Percentiles rank a stretch among this genome's conserved stretches.
Conservation (phyloP, 1,140 invertebrate genomes). For the Zaprionus kolodkinae region DNA sequence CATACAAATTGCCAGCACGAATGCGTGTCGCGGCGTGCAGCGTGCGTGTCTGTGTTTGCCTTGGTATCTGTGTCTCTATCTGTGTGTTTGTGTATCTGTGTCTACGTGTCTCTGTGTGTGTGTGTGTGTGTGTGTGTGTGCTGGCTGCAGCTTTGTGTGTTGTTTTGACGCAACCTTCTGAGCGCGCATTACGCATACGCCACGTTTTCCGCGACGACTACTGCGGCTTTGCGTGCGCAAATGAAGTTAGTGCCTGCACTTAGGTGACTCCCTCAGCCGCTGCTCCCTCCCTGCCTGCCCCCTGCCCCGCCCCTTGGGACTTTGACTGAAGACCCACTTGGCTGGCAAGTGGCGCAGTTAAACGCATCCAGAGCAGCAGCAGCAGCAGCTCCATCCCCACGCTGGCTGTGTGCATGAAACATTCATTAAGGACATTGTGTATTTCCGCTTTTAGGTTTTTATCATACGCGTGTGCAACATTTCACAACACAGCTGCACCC, state of each 20-base stretch:
- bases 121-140: conserved; percentile 12
- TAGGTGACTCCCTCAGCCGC: conserved; percentile 28
- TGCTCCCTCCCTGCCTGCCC: neutral
- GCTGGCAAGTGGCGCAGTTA: conserved; percentile 39
- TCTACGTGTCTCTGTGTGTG: neutral
- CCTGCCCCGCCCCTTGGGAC: neutral
- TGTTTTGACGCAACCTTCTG: conserved; percentile 53
- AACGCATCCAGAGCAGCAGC: conserved; percentile 7
- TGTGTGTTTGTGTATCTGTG: neutral
- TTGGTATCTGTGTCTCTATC: neutral
- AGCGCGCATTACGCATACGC: conserved; percentile 69
- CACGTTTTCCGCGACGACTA: conserved; percentile 46
- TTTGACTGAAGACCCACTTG: conserved; percentile 21
- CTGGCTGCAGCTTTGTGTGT: conserved; percentile 29
- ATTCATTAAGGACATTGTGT: conserved; percentile 71
- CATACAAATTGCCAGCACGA: conserved; percentile 40
- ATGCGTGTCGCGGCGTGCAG: conserved; percentile 5
- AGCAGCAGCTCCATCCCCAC: neutral
- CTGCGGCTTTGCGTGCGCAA: conserved; percentile 58
- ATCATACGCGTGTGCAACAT: conserved; percentile 40
- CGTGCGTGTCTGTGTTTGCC: conserved; percentile 5
- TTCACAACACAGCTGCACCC: conserved; percentile 9
- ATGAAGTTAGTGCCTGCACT: conserved; percentile 75
- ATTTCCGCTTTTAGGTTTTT: conserved; percentile 48
- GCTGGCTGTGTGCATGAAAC: conserved; percentile 72